Evolutionary conservation across 2,797 vertebrate genomes (phyloP).

Genomic region (Anguilla megastoma): DNA sequence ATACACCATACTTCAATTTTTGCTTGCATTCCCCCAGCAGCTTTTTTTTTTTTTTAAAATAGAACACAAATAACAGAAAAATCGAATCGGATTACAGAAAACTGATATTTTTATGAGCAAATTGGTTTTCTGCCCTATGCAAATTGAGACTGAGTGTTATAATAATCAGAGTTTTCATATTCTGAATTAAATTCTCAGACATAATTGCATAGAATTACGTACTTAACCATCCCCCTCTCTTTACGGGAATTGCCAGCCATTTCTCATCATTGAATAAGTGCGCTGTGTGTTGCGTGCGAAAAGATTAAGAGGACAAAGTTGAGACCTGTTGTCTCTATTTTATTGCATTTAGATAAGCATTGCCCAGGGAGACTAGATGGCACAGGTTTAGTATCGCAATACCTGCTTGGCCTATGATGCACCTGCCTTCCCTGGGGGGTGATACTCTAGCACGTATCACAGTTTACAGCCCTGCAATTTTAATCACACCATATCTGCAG

Average conservation of each 20-base stretch:
- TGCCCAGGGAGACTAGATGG: slow-evolving; percentile 6
- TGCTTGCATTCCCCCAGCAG: too few relatives aligned
- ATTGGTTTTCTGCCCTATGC: not conserved
- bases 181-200: not conserved
- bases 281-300: not conserved
- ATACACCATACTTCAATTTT: too few relatives aligned
- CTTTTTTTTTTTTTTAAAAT: too few relatives aligned
- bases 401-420: too few relatives aligned
- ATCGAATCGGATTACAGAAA: not conserved
- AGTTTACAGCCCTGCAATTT: slow-evolving; percentile 11
- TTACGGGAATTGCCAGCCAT: not conserved
- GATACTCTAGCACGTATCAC: not conserved
- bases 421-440: too few relatives aligned
- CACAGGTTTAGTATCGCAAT: not conserved
- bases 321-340: not conserved
- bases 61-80: not conserved
- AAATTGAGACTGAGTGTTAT: not conserved
- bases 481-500: not conserved
- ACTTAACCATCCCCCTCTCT: not conserved
- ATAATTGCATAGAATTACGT: not conserved
- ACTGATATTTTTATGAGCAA: not conserved
- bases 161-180: not conserved
- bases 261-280: not conserved
- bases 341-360: slow-evolving; percentile 33
- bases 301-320: not conserved